Evolutionary conservation across 1,140 invertebrate species (phyloP), one percentile per base, ranked within the genome.

Genomic region (Drosophila trapezifrons): DNA sequence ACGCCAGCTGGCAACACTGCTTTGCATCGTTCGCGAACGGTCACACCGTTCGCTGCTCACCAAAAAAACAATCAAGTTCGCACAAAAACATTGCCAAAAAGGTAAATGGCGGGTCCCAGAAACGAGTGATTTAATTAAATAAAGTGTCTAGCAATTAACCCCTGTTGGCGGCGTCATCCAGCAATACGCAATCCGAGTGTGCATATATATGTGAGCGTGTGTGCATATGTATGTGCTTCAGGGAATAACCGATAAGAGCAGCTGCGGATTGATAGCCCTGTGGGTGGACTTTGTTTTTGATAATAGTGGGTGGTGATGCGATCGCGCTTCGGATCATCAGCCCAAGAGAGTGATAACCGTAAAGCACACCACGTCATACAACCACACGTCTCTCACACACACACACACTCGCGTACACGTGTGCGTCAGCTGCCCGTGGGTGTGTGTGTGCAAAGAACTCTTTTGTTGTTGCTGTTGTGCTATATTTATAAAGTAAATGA

Each of bases 31-130:
- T 13, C 10, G 13, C 54, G 17, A 40, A 73, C 27, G 58, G 70
- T 54, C 71, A 63, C 42, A 38, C 73, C 17, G 35, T 20, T 38
- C 18, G 32, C 10, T 35, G 70, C 43, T 63, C 45, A 65, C 62
- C 62, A 76, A 76, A 66, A 65, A 58, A 76, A 43, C 42, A 76
- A 59, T 20, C 37, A 67, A 76, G 57, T 55, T 76, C 73, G 73
- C 73, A 76, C 73, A 76, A 76, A 76, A 76, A 76, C 73, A 76
- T 76, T 76, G 73, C 73, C 71, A 76, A 76, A 76, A 65, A 76
- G 73, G 73, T 76, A 76, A 76, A 67, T 76, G 55, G 65, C 60
- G 62, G 38, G 40, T 60, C 25, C 3, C 1, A 18, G 37, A n/a
- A 22, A 5, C 18, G 2, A 15, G 8, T 37, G 8, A n/a, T 6